Percentiles rank a stretch among this genome's conserved stretches.
phyloP scores from a whole-genome alignment of 2,888 invertebrate genomes.

The Orgyia antiqua region DNA sequence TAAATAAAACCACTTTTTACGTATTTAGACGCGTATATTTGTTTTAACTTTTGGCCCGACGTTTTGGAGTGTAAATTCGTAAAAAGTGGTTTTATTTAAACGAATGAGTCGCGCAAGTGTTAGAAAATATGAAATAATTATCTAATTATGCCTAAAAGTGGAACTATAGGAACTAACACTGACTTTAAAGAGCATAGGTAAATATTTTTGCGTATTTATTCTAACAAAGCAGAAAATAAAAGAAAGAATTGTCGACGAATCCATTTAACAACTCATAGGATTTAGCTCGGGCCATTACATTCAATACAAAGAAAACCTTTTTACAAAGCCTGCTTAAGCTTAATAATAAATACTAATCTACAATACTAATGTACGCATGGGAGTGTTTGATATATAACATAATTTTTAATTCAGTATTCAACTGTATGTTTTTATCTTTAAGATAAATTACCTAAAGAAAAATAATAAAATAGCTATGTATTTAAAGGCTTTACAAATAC shows the following conservation, averaged over 20 bases:
- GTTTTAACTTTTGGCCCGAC: no score
- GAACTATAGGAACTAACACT: no score
- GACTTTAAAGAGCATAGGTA: no score
- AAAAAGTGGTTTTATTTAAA: no score
- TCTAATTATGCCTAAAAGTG: no score
- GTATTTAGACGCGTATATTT: no score
- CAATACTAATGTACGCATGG: not conserved
- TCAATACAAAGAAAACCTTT: constrained; percentile 12
- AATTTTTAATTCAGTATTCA: not conserved
- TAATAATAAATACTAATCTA: constrained; percentile 2
- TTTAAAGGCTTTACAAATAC: no score
- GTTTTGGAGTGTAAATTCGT: no score
- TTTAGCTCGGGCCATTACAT: constrained; percentile 14
- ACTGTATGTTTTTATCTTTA: not conserved
- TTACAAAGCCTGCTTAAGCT: constrained; percentile 4
- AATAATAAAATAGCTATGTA: no score
- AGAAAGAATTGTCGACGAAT: constrained; percentile 9
- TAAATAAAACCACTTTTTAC: no score
- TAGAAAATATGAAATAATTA: no score
- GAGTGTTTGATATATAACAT: not conserved
- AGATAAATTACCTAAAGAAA: not conserved
- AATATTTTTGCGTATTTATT: not conserved
- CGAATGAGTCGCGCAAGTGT: no score
- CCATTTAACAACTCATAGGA: constrained; percentile 9
- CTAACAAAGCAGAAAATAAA: not conserved